phyloP scores from a whole-genome alignment of 2,888 invertebrate species.

The Eristalinus aeneus region DNA sequence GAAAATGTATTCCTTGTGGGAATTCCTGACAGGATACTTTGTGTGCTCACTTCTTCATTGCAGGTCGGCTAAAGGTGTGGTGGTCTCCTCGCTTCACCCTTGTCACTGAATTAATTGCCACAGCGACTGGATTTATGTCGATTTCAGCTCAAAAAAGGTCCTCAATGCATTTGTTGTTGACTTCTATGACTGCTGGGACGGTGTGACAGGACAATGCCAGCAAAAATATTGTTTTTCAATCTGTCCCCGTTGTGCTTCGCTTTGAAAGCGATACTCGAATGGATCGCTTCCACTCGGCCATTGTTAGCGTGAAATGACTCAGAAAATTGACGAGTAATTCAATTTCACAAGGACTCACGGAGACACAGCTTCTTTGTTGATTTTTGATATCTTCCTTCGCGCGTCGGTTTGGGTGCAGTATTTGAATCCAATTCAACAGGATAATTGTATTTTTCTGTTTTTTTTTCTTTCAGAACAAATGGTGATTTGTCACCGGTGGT shows the following conservation, averaged over 20 bases:
- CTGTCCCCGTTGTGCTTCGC: conserved; percentile 5
- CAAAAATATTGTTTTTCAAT: conserved; percentile 54
- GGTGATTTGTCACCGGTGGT: conserved; percentile 59
- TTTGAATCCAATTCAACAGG: conserved; percentile 61
- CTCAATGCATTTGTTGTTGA: conserved; percentile 58
- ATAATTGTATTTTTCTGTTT: conserved; percentile 59
- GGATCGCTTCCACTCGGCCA: conserved; percentile 13
- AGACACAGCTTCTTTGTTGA: conserved; percentile 36
- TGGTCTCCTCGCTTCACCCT: conserved; percentile 28
- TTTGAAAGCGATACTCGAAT: conserved; percentile 60
- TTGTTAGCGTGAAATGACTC: conserved; percentile 52
- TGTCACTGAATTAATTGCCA: conserved; percentile 65
- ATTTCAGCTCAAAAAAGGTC: conserved; percentile 44
- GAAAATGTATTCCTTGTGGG: conserved; percentile 64
- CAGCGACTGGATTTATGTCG: conserved; percentile 42
- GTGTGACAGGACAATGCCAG: background rate
- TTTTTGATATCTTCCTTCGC: conserved; percentile 51
- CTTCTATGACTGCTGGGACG: too few relatives aligned
- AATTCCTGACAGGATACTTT: conserved; percentile 39
- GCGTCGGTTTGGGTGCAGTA: conserved; percentile 41
- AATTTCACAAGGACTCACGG: conserved; percentile 49
- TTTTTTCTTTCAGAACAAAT: background rate
- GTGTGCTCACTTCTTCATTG: conserved; percentile 4
- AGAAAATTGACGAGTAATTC: conserved; percentile 54
- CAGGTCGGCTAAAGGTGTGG: conserved; percentile 55